Base-by-base conservation (phyloP, 2,113 vertebrate genomes). In the Marmota monax region DNA sequence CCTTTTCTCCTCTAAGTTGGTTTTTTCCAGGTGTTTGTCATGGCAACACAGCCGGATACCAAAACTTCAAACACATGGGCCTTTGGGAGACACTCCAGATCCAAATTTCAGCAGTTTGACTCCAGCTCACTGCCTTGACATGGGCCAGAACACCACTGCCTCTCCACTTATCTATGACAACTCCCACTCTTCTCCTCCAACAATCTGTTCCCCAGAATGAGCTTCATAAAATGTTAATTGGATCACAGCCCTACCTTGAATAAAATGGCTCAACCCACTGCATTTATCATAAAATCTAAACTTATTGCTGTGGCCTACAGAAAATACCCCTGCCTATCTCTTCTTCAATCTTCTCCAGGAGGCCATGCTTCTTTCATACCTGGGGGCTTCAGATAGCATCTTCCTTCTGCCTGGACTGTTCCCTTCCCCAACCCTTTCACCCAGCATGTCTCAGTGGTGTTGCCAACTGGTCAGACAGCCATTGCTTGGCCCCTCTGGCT, bases 351-450 rank as follows among this genome's bases (percentile, higher is more conserved):
- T 85, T 53, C 37, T 37, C 84, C 34, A 9, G 11, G 1, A 69
- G n/a, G 17, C 39, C n/a, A 1, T 23, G 18, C 37, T n/a, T 42
- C 48, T 74, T 72, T 63, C 14, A 1, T 2, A 29, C 16, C 67
- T 79, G 18, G 16, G 48, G 65, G 23, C 29, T 63, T 5, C 1
- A 37, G 13, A 23, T 4, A 9, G 2, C 22, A 9, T 65, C 22
- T 23, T 56, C 80, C 79, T 85, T 37, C 67, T 37, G 34, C 48
- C 17, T 34, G 34, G 25, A 61, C 45, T 0, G 0, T 2, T 73
- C 37, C 69, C 23, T 69, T 1, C 37, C 14, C 16, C 13, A 0
- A 0, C 17, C 4, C 37, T 0, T 22, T 11, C 8, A 34, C 11
- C 42, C 37, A 18, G 11, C 29, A 5, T 4, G 25, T 63, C 69